phyloP scores from a whole-genome alignment of 2,797 vertebrate genomes.

The Cephalopachus bancanus region DNA sequence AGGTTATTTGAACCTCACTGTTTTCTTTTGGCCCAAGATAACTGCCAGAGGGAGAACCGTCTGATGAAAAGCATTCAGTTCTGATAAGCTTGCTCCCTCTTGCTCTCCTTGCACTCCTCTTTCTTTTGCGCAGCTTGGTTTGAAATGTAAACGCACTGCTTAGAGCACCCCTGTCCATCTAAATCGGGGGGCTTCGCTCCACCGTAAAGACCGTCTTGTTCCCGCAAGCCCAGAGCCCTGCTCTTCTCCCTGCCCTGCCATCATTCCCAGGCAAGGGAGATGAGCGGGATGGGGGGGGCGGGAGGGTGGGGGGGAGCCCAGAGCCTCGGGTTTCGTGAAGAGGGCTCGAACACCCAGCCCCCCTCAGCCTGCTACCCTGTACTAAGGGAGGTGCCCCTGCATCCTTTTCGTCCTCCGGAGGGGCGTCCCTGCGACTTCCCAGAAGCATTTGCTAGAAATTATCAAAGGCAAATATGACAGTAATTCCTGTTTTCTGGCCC shows the following conservation, averaged over 20 bases:
- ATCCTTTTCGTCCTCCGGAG: not conserved
- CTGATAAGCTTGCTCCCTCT: not conserved
- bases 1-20: not conserved
- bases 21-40: slow-evolving; percentile 1
- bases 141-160: not conserved
- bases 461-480: not conserved
- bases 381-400: not conserved
- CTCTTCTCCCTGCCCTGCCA: not conserved
- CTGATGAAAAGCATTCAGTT: not conserved
- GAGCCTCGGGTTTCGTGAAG: not conserved
- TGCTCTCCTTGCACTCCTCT: not conserved
- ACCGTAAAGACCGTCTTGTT: not conserved
- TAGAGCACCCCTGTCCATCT: not conserved
- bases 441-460: not conserved
- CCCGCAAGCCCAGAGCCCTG: not conserved
- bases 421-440: not conserved
- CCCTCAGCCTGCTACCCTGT: not conserved
- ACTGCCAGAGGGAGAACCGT: not conserved
- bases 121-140: not conserved
- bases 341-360: no score
- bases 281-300: not conserved
- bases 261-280: not conserved
- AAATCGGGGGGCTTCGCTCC: not conserved
- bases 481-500: not conserved
- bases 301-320: no score